These are phyloP conservation scores for Darwinula stevensoni DNA, from an alignment of 2,888 invertebrate genomes.

Conservation along the genomic window DNA sequence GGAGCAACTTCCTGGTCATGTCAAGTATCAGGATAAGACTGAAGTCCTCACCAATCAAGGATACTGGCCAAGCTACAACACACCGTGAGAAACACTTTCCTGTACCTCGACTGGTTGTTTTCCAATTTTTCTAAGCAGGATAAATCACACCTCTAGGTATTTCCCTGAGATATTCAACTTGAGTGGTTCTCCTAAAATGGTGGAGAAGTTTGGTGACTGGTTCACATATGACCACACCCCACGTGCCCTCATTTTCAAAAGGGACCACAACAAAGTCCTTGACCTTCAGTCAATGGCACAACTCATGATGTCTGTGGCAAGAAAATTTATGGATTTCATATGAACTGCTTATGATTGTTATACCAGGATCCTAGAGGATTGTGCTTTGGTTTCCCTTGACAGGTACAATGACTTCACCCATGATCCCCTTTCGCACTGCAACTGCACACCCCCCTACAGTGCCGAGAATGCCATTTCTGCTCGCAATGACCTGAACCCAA, in stretches of 20 bases:
- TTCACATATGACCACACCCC: conserved; percentile 33
- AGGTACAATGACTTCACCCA: conserved; percentile 36
- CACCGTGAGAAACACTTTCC: conserved; percentile 19
- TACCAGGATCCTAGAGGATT: neutral
- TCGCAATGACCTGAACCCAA: conserved; percentile 35
- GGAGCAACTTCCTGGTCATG: conserved; percentile 35
- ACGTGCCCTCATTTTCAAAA: conserved; percentile 27
- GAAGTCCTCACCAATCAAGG: conserved; percentile 26
- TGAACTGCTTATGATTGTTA: neutral
- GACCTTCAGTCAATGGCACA: conserved; percentile 27
- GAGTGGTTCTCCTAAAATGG: conserved; percentile 26
- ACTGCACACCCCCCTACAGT: conserved; percentile 34
- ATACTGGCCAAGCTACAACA: conserved; percentile 44
- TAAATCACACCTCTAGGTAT: no score
- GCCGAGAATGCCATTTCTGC: conserved; percentile 39
- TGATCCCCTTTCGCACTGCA: conserved; percentile 33
- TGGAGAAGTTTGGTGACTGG: conserved; percentile 23
- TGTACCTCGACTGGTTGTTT: neutral
- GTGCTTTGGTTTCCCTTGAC: conserved; percentile 4
- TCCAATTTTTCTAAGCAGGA: no score
- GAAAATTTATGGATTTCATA: neutral
- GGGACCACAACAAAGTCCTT: conserved; percentile 25
- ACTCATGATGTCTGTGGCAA: conserved; percentile 18
- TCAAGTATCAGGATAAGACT: conserved; percentile 25
- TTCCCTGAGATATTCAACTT: conserved; percentile 29